Evolutionary conservation across 2,888 invertebrate species (phyloP).

Genomic region (Mythimna vitellina): DNA sequence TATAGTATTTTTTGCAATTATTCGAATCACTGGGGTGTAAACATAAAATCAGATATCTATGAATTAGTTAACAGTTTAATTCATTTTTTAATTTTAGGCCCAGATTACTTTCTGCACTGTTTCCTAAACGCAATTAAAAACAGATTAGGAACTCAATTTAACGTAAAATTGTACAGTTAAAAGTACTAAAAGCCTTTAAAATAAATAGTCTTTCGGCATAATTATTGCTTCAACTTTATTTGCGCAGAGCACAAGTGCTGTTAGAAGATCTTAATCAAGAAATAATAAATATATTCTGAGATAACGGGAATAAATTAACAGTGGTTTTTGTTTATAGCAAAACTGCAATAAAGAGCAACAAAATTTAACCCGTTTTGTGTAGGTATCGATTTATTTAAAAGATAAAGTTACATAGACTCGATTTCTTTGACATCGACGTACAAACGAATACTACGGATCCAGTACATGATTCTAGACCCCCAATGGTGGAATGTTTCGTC

Average conservation of each 20-base stretch:
- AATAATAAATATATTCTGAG: not conserved
- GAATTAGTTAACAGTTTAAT: constrained; percentile 48
- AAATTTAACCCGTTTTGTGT: no score
- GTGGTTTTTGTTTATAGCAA: not conserved
- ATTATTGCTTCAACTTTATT: constrained; percentile 23
- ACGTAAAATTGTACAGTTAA: constrained; percentile 26
- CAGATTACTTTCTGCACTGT: constrained; percentile 58
- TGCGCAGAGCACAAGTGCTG: not conserved
- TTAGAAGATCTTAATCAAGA: constrained; percentile 5
- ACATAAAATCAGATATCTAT: constrained; percentile 13
- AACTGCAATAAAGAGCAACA: no score
- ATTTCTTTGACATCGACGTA: no score
- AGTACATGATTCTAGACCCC: no score
- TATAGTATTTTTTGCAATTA: constrained; percentile 35
- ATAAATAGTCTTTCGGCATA: constrained; percentile 19
- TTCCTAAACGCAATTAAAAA: constrained; percentile 57
- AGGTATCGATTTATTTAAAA: no score
- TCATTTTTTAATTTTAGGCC: constrained; percentile 16
- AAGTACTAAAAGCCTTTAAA: constrained; percentile 9
- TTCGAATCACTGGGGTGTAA: constrained; percentile 23
- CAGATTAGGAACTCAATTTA: constrained; percentile 48
- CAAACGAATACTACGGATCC: no score
- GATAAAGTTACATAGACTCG: no score
- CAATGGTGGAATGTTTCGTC: no score
- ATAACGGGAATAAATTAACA: no score